Percentiles rank a stretch among this genome's conserved stretches.
phyloP scores from a whole-genome alignment of 2,113 vertebrate species.

The Petrocephalus zakoni region DNA sequence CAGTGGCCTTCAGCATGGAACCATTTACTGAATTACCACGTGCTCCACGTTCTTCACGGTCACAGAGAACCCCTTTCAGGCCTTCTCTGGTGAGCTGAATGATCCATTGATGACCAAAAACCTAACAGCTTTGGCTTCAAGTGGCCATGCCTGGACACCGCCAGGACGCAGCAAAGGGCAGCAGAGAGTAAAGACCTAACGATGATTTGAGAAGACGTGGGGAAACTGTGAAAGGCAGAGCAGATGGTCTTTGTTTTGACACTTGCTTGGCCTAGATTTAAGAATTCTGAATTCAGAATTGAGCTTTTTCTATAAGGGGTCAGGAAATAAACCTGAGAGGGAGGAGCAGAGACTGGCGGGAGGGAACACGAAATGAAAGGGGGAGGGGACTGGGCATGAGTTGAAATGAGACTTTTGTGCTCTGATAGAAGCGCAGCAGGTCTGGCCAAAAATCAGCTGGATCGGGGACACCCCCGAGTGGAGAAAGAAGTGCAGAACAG shows the following conservation, averaged over 20 bases:
- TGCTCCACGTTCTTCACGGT: neutral
- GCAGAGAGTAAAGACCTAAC: neutral
- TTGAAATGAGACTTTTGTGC: slow-evolving; percentile 12
- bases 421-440: neutral
- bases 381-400: neutral
- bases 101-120: slow-evolving; percentile 1
- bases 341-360: neutral
- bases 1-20: neutral
- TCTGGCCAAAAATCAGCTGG: neutral
- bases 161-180: neutral
- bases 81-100: neutral
- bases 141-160: neutral
- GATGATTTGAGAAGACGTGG: neutral
- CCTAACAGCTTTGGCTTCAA: neutral
- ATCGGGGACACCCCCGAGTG: neutral
- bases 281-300: neutral
- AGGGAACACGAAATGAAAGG: neutral
- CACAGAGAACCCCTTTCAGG: neutral
- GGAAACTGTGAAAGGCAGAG: neutral
- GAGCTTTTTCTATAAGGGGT: neutral
- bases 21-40: neutral
- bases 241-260: neutral
- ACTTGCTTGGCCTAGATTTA: neutral
- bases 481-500: neutral
- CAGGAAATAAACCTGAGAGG: neutral